phyloP scores from a whole-genome alignment of 2,797 vertebrate species.

The Lemur catta region DNA sequence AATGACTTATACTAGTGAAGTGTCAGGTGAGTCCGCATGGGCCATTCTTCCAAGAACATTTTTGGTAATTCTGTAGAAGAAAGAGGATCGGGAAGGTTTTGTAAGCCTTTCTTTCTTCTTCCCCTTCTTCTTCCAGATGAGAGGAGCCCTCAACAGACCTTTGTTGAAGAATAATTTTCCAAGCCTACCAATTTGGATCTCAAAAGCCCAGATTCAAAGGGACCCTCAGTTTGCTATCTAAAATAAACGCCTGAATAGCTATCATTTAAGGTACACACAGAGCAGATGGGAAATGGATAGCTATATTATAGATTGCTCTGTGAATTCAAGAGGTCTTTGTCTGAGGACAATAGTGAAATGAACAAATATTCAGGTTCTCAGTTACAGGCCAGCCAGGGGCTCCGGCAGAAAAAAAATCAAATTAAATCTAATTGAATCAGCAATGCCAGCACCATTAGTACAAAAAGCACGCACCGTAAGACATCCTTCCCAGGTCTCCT shows the following conservation, averaged over 20 bases:
- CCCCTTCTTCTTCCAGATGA: slow-evolving; percentile 60
- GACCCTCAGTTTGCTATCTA: slow-evolving; percentile 58
- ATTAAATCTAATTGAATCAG: slow-evolving; percentile 66
- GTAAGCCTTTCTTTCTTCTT: slow-evolving; percentile 43
- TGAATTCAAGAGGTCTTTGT: slow-evolving; percentile 71
- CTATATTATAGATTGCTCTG: slow-evolving; percentile 41
- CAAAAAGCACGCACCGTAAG: not conserved
- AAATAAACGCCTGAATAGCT: slow-evolving; percentile 70
- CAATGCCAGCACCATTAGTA: not conserved
- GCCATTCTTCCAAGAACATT: slow-evolving; percentile 56
- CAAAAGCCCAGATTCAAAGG: slow-evolving; percentile 73
- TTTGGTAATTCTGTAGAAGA: slow-evolving; percentile 67
- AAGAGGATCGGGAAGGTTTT: slow-evolving; percentile 68
- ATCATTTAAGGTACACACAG: slow-evolving; percentile 50
- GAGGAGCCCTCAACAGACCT: slow-evolving; percentile 66
- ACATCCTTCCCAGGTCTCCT: not conserved
- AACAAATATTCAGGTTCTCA: slow-evolving; percentile 67
- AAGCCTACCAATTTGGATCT: slow-evolving; percentile 72
- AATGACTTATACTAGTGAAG: slow-evolving; percentile 60
- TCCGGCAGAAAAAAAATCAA: slow-evolving; percentile 48
- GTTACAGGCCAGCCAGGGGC: slow-evolving; percentile 48
- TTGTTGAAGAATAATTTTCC: slow-evolving; percentile 67
- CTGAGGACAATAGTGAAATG: slow-evolving; percentile 67
- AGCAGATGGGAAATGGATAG: slow-evolving; percentile 55
- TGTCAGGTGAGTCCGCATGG: slow-evolving; percentile 18